These are phyloP conservation scores for Diploscapter pachys DNA, from an alignment of 1,140 invertebrate genomes.

Conservation along the genomic window DNA sequence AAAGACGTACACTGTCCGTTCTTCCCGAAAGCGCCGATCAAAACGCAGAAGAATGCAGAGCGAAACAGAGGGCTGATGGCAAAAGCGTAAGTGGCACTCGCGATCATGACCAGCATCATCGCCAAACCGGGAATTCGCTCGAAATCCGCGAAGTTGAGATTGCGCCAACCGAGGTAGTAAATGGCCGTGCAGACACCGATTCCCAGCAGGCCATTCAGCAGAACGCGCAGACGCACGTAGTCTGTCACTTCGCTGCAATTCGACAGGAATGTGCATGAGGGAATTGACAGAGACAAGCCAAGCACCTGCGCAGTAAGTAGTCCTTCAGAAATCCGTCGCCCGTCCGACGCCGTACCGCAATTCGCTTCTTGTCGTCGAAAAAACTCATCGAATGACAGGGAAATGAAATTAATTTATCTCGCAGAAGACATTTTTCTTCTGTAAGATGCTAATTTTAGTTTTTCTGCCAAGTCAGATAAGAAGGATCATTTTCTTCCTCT, in stretches of 20 bases:
- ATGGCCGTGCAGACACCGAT: slow-evolving; percentile 11
- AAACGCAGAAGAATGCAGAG: slow-evolving; percentile 16
- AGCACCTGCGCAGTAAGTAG: slow-evolving; percentile 15
- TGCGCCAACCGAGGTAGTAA: slow-evolving; percentile 21
- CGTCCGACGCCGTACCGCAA: not conserved
- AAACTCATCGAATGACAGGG: not conserved
- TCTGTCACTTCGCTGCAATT: slow-evolving; percentile 25
- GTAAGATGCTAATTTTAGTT: too few species aligned
- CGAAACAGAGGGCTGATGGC: slow-evolving; percentile 24
- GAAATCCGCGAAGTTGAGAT: slow-evolving; percentile 22
- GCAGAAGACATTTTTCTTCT: too few species aligned
- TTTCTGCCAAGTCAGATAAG: too few species aligned
- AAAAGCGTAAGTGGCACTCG: slow-evolving; percentile 12
- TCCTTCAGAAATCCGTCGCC: slow-evolving; percentile 20
- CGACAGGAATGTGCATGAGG: not conserved
- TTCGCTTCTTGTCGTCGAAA: slow-evolving; percentile 27
- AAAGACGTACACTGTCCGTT: slow-evolving; percentile 22
- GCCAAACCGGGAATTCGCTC: slow-evolving; percentile 10
- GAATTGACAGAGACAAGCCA: not conserved
- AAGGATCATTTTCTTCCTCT: too few species aligned
- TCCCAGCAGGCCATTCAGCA: slow-evolving; percentile 19
- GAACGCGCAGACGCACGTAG: slow-evolving; percentile 14
- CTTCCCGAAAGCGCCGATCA: slow-evolving; percentile 27
- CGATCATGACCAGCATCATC: slow-evolving; percentile 17
- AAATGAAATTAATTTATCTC: too few species aligned